Base-by-base conservation (phyloP, 2,888 invertebrate genomes). In the Cephonodes hylas region DNA sequence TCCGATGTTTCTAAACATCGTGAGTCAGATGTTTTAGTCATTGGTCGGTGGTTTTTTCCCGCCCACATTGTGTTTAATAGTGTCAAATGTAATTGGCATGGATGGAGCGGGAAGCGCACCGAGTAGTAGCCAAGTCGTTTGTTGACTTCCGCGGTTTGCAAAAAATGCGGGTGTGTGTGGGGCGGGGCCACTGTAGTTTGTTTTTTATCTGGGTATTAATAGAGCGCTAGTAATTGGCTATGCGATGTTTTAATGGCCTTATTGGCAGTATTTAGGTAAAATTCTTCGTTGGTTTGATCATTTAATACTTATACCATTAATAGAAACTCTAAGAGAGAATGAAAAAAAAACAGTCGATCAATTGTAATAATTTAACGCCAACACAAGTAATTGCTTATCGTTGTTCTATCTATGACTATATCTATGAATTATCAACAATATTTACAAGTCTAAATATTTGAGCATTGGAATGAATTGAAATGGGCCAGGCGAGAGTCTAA, bases 1-100 rank as follows among this genome's bases (percentile, higher is more conserved):
- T 23, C 45, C 34, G 44, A 57, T 61, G 61, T 57, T 34, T 57
- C 44, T 61, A 61, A 61, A 61, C 57, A 61, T 22, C 22, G 23
- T 61, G 61, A 61, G 15, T 61, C 61, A 61, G 23, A 42, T 23
- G 23, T 5, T 56, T 45, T 45, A 59, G 44, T 59, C 59, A 59
- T 46, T 45, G 44, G 31, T 6, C 38, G 31, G 34, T 34, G n/a
- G 20, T 31, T 59, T 60, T 60, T 42, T 53, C 4, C 48, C 42
- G 20, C 42, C 27, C 60, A 60, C 48, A 20, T 38, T n/a, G 18
- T n/a, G 53, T 53, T 8, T 8, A 44, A 44, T 44, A 20, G 20
- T 44, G 1, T 38, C n/a, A n/a, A n/a, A 38, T 38, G n/a, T n/a
- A n/a, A n/a, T n/a, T 18, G 8, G 20, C 44, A 8, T 44, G 44